Conservation (phyloP, 2,113 vertebrate species). For the Rhinolophus ferrumequinum region DNA sequence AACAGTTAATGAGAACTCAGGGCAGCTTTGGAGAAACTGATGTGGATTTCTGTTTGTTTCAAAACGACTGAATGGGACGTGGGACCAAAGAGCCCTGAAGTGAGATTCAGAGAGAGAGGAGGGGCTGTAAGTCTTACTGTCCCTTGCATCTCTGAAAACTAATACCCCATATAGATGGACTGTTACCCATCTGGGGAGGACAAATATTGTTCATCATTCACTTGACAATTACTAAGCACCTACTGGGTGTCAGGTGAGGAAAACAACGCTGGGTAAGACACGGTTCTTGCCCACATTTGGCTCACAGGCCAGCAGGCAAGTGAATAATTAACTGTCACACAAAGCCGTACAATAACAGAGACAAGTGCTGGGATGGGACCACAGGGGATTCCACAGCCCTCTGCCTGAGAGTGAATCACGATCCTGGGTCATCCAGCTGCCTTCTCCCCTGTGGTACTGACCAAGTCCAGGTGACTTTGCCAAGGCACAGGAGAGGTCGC, state of each 20-base stretch:
- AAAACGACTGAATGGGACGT: background rate
- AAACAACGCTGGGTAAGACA: background rate
- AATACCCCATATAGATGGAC: background rate
- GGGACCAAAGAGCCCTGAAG: background rate
- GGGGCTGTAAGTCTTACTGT: background rate
- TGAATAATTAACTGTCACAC: background rate
- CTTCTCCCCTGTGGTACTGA: fast-evolving
- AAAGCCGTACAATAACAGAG: background rate
- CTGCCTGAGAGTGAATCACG: background rate
- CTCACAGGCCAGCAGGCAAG: background rate
- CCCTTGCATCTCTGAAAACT: background rate
- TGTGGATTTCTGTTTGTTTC: background rate
- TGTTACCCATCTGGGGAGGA: background rate
- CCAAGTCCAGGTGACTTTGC: background rate
- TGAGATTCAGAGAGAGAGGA: background rate
- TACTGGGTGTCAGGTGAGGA: background rate
- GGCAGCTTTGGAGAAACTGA: background rate
- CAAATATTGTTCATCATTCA: background rate
- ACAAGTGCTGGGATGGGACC: too few species aligned
- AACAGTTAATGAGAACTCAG: background rate
- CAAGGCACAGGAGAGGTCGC: background rate
- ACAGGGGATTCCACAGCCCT: background rate
- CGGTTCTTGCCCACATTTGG: background rate
- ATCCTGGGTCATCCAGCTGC: too few species aligned
- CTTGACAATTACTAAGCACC: background rate